These are phyloP conservation scores for Loripinus fragilis DNA, from an alignment of 2,888 invertebrate species.

Conservation along the genomic window DNA sequence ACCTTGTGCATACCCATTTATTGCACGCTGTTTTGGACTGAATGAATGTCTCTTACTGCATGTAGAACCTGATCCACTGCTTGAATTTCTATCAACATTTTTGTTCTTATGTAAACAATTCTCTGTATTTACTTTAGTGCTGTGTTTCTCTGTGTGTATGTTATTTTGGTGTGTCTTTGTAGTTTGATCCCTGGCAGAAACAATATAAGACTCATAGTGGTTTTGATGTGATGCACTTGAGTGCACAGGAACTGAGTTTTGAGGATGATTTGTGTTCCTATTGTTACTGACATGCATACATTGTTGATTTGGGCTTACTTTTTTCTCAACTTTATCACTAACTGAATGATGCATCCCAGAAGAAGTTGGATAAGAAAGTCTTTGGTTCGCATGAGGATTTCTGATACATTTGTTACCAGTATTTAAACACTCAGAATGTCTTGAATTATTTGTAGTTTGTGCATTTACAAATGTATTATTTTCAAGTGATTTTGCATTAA, in stretches of 20 bases:
- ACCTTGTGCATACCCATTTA: neutral
- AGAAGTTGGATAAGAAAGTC: neutral
- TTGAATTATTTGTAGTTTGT: too few species aligned
- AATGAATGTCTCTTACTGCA: slow-evolving; percentile 7
- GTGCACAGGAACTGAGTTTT: neutral
- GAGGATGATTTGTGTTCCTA: neutral
- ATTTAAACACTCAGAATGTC: neutral
- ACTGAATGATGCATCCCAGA: neutral
- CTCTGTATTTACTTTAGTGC: neutral
- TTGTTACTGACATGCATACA: neutral
- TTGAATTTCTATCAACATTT: slow-evolving; percentile 10
- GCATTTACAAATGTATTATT: too few species aligned
- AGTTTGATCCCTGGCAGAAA: neutral
- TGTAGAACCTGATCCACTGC: neutral
- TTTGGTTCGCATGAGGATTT: neutral
- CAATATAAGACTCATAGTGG: neutral
- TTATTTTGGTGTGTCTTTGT: neutral
- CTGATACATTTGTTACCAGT: neutral
- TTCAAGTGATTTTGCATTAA: too few species aligned
- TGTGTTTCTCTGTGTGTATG: neutral
- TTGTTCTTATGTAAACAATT: neutral
- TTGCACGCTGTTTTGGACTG: neutral
- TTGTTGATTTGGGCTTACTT: neutral
- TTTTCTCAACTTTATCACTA: neutral
- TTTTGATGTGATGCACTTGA: neutral